phyloP scores from a whole-genome alignment of 2,888 invertebrate species.

The Schrankia costaestrigalis region DNA sequence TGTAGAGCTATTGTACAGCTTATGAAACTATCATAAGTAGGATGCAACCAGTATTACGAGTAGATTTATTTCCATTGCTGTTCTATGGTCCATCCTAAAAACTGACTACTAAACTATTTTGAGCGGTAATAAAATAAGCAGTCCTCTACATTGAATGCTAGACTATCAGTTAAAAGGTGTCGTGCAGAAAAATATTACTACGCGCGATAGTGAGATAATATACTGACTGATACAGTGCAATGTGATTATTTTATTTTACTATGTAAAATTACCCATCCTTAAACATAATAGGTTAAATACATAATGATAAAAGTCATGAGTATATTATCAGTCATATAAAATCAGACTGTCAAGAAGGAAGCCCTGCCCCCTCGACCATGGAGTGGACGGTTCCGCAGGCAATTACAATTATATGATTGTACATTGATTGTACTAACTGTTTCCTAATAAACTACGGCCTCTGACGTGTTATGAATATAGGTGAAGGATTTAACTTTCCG shows the following conservation, averaged over 20 bases:
- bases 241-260: too few species aligned
- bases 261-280: too few species aligned
- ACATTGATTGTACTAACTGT: slow-evolving; percentile 70
- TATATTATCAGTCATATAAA: slow-evolving; percentile 26
- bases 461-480: slow-evolving; percentile 43
- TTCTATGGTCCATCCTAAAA: too few species aligned
- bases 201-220: too few species aligned
- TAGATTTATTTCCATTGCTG: not conserved
- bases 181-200: too few species aligned
- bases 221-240: too few species aligned
- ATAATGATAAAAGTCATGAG: slow-evolving; percentile 7
- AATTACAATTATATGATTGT: slow-evolving; percentile 77
- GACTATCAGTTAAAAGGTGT: too few species aligned
- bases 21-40: not conserved
- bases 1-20: too few species aligned
- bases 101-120: too few species aligned
- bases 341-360: slow-evolving; percentile 50
- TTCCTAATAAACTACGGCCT: slow-evolving; percentile 66
- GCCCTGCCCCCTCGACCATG: slow-evolving; percentile 38
- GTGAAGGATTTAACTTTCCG: slow-evolving; percentile 34
- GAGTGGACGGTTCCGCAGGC: slow-evolving; percentile 72
- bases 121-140: too few species aligned
- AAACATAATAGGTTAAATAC: too few species aligned
- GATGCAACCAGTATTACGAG: not conserved
- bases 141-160: too few species aligned